Evolutionary conservation across 2,113 vertebrate genomes (phyloP).

Genomic region (Dipodomys ordii): DNA sequence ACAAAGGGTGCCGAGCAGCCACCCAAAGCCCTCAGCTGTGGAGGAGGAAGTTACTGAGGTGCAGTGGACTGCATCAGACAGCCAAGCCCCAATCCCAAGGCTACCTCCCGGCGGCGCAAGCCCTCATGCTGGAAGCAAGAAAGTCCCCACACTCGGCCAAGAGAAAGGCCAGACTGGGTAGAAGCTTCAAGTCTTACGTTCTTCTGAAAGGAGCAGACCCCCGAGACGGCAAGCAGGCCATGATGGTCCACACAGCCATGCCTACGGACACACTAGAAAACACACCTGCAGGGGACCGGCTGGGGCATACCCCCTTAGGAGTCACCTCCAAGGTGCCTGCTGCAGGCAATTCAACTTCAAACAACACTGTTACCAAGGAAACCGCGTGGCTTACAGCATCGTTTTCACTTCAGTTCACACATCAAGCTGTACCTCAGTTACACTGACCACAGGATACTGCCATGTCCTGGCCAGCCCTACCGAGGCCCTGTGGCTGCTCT

Average conservation of each 20-base stretch:
- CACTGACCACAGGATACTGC: neutral
- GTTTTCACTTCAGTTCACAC: neutral
- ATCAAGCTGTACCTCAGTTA: neutral
- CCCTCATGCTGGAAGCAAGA: neutral
- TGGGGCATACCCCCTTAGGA: neutral
- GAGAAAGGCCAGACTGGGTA: constrained; percentile 69
- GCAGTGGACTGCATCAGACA: neutral
- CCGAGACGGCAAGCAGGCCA: constrained; percentile 23
- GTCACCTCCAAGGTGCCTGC: neutral
- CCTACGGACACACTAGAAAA: constrained; percentile 50
- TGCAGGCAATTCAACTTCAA: neutral
- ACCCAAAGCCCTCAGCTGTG: neutral
- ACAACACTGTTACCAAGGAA: neutral
- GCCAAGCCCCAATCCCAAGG: neutral
- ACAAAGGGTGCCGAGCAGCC: neutral
- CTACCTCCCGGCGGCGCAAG: neutral
- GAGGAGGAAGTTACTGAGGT: neutral
- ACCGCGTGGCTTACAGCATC: neutral
- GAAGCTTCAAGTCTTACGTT: neutral
- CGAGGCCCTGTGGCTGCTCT: neutral
- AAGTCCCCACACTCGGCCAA: constrained; percentile 48
- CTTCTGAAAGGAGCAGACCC: constrained; percentile 14
- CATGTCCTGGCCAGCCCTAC: neutral
- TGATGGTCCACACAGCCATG: neutral
- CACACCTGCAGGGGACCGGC: constrained; percentile 60